Evolutionary conservation across 2,888 invertebrate species (phyloP), one percentile per base, ranked within the genome.

Genomic region (Apodemia zela): DNA sequence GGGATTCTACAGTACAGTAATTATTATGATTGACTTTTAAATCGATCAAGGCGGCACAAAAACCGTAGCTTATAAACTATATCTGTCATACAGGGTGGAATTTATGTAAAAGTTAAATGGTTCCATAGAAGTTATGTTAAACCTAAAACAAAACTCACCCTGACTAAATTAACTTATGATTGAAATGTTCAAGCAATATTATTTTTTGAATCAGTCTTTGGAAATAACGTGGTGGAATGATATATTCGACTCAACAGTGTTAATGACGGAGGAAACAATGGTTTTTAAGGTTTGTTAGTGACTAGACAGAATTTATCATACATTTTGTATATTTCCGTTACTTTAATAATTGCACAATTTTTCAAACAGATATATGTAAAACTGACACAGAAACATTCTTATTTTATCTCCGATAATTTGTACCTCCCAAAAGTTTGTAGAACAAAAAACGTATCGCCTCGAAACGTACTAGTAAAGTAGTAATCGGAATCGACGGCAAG

Each of bases 171-270:
- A 65, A 65, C 60, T 67, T 68, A 70, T 62, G 66, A 65, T 67
- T 66, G 59, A 65, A 64, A 63, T 64, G 64, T 66, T 67, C 63
- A 64, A 66, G 64, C 65, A 65, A 67, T 67, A 66, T 67, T 64
- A 64, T 66, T 67, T 68, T 69, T 69, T 70, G 67, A 67, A 69
- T 79, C 79, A 80, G 81, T 80, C 81, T 81, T 79, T 79, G 78
- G 79, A 79, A 73, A 69, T 70, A 72, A 70, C 75, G 76, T 79
- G 76, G 78, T 76, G 76, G 75, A 76, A 75, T 75, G 74, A 66
- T 62, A 69, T 66, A 69, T 62, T 65, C 63, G 65, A 68, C 68
- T 68, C 69, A 71, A 71, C 66, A 68, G 68, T 63, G 33, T 33
- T 33, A 8, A 66, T 67, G 59, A 62, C 64, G 65, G 65, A 51